Conservation (phyloP, 2,888 invertebrate genomes). For the Seladonia tumulorum region DNA sequence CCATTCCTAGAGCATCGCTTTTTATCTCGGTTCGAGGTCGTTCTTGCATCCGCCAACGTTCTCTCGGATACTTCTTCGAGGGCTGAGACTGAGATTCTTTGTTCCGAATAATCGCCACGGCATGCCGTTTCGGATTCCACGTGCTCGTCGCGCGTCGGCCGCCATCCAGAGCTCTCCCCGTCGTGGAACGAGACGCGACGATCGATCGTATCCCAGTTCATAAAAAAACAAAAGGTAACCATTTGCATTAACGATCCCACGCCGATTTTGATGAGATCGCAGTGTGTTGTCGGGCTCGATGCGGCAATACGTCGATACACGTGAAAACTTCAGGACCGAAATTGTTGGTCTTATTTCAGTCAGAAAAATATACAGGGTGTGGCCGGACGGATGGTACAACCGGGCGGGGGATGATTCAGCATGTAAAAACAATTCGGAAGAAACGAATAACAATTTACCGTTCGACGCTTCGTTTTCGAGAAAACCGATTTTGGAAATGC, state of each 20-base stretch:
- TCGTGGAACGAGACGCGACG: neutral
- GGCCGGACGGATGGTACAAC: too few species aligned
- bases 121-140: neutral
- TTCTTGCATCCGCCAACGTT: constrained; percentile 47
- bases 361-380: too few species aligned
- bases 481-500: too few species aligned
- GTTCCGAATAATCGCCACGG: constrained; percentile 29
- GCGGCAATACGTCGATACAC: neutral
- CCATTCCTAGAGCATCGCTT: constrained; percentile 79
- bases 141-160: neutral
- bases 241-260: neutral
- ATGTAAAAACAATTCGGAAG: too few species aligned
- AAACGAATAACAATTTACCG: too few species aligned
- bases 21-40: constrained; percentile 44
- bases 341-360: too few species aligned
- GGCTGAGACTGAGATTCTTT: constrained; percentile 58
- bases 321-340: neutral
- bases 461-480: too few species aligned
- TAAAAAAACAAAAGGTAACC: neutral
- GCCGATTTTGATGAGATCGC: constrained; percentile 1
- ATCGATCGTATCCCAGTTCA: constrained; percentile 1
- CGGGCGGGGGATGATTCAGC: too few species aligned
- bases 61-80: constrained; percentile 35
- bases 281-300: neutral
- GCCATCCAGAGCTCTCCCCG: neutral